These are phyloP conservation scores for Eospalax fontanierii DNA, from an alignment of 2,797 vertebrate genomes.

Conservation along the genomic window DNA sequence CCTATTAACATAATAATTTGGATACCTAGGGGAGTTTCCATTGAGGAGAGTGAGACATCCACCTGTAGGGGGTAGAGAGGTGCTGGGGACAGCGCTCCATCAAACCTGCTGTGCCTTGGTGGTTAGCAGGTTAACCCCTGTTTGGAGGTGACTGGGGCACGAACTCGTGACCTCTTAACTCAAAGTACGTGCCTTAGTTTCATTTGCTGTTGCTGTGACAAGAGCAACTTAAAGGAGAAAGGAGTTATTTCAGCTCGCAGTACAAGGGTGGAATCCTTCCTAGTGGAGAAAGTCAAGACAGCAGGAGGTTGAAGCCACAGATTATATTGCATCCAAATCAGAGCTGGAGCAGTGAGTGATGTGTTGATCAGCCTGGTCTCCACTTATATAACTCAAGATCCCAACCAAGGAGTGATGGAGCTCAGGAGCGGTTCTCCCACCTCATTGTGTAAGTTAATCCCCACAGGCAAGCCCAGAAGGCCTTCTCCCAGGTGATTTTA, in stretches of 20 bases:
- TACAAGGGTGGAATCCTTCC: not conserved
- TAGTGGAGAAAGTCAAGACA: not conserved
- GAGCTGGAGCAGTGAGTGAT: no score
- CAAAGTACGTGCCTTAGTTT: not conserved
- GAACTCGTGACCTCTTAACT: not conserved
- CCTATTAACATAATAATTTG: not conserved
- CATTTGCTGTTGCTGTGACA: not conserved
- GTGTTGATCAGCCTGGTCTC: no score
- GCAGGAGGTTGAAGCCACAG: not conserved
- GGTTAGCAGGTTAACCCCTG: no score
- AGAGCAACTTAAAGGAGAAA: not conserved
- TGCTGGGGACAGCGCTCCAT: accelerated
- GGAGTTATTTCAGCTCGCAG: not conserved
- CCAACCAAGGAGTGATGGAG: not conserved
- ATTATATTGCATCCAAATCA: no score
- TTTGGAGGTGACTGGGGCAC: not conserved
- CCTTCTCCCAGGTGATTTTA: not conserved
- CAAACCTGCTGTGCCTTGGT: no score
- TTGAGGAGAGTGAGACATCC: not conserved
- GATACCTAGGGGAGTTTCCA: not conserved
- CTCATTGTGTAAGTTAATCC: not conserved
- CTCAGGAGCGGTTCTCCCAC: no score
- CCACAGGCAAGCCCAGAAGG: not conserved
- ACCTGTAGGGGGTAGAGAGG: accelerated
- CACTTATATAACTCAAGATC: no score